These are phyloP conservation scores for Brachypodius melanocephalos DNA, from an alignment of 2,113 vertebrate species.

Conservation along the genomic window DNA sequence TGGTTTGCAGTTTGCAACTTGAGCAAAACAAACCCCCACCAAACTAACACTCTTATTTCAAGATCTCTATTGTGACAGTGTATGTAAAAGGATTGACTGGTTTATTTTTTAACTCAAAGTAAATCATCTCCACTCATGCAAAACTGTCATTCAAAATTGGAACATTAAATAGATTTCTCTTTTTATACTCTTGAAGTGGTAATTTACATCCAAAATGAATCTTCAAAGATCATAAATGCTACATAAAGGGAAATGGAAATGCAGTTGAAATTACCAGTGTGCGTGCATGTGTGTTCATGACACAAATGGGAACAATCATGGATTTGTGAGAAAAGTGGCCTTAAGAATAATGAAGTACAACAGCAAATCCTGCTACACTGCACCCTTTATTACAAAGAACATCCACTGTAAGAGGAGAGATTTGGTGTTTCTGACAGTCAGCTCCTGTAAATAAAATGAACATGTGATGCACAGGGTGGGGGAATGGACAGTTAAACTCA, in stretches of 20 bases:
- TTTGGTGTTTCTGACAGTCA: background rate
- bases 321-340: background rate
- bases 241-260: background rate
- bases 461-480: background rate
- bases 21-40: background rate
- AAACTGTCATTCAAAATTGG: background rate
- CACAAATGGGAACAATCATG: background rate
- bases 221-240: background rate
- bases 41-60: background rate
- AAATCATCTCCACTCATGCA: background rate
- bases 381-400: background rate
- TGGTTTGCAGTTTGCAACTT: background rate
- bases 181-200: background rate
- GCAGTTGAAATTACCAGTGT: background rate
- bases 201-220: conserved; percentile 18
- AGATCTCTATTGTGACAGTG: background rate
- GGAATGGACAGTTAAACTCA: background rate
- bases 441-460: background rate
- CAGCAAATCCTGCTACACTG: background rate
- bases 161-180: background rate
- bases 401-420: background rate
- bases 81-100: background rate
- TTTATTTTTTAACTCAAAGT: conserved; percentile 10
- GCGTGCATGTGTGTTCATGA: background rate
- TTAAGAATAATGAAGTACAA: background rate